A percentile compares a stretch with the other conserved stretches of the same genome.
Conservation (phyloP, 2,888 invertebrate species). For the Gastrophysa polygoni region DNA sequence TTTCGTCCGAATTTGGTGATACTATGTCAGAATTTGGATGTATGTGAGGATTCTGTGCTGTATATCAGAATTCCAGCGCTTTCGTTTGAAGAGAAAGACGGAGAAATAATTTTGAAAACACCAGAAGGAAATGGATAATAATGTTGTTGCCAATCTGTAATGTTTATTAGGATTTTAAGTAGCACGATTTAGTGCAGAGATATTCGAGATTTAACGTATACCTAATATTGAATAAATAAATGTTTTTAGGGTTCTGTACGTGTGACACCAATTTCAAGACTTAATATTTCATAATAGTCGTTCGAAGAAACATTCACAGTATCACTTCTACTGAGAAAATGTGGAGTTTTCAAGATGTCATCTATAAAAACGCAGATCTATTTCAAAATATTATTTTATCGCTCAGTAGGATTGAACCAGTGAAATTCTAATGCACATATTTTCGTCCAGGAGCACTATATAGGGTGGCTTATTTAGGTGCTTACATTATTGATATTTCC, state of each 20-base stretch:
- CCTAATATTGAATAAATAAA: conserved; percentile 18
- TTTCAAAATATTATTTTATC: no score
- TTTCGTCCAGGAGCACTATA: no score
- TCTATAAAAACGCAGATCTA: no score
- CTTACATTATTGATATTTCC: no score
- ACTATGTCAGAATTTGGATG: no score
- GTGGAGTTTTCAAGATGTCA: neutral
- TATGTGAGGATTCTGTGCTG: no score
- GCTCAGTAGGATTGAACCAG: no score
- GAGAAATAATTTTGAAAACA: neutral
- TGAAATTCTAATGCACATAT: no score
- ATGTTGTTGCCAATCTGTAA: conserved; percentile 26
- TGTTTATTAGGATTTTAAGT: conserved; percentile 16
- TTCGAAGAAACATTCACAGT: conserved; percentile 18
- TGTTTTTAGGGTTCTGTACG: conserved; percentile 28
- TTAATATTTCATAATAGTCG: conserved; percentile 33
- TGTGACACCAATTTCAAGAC: conserved; percentile 38
- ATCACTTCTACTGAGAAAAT: conserved; percentile 19
- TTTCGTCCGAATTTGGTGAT: no score
- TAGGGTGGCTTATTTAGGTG: no score
- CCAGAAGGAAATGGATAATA: conserved; percentile 10
- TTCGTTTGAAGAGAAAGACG: neutral
- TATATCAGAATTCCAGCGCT: neutral
- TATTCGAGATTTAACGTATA: conserved; percentile 8
- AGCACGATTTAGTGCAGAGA: conserved; percentile 19